Base-by-base conservation (phyloP, 2,888 invertebrate species). In the Drosophila quinaria region DNA sequence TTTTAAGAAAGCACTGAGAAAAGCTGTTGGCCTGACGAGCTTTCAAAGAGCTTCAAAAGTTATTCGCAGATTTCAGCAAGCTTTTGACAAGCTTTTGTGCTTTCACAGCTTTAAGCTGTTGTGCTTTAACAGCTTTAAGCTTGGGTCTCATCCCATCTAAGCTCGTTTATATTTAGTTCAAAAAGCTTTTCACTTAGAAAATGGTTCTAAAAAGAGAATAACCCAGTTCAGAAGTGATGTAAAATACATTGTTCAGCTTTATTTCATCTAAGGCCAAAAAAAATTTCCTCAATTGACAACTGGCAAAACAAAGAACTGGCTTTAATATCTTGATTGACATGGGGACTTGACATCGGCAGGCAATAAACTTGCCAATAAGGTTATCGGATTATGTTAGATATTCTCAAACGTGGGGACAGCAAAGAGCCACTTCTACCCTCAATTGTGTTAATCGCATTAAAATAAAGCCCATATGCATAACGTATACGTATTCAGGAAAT, bases 361-460 rank as follows among this genome's bases (percentile, higher is more conserved):
- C 72, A 65, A 62, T 60, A 66, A 68, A 84, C 59, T 70, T 67
- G 71, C 39, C 71, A 73, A 60, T 65, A 62, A 66, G 80, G 56
- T 80, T 70, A 85, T 66, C 65, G 80, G 85, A 70, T 81, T 81
- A 79, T 70, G 70, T 54, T 55, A 37, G 54, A 63, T 49, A 54
- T 49, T 37, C 17, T 11, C 19, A 52, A 25, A 37, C 44, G 19
- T 22, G 41, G 50, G 29, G 31, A 11, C 19, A 25, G 9, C 25
- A 35, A 54, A 42, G 33, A 15, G 19, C 39, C 39, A 41, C 25
- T 52, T 51, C 41, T 22, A 42, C 17, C 60, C 55, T 29, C 83
- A 84, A 87, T 81, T 81, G 71, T 79, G 73, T 72, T 87, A 84
- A 87, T 85, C 79, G 77, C 77, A 85, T 87, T 87, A 79, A 79